Percentiles rank a stretch among this genome's conserved stretches.
phyloP scores from a whole-genome alignment of 2,113 vertebrate species.

The Lasiurus borealis region DNA sequence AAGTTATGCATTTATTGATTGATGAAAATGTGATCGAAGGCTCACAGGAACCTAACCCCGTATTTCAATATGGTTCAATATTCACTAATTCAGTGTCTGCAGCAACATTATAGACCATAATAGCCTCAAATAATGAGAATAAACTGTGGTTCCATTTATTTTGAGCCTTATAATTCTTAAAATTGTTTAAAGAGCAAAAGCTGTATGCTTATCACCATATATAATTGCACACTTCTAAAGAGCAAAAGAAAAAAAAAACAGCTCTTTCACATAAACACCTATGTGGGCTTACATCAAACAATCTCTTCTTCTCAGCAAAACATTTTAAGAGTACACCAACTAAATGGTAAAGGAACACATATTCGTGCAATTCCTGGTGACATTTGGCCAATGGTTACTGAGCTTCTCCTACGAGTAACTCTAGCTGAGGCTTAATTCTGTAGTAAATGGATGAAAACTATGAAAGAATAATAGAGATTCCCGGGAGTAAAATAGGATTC shows the following conservation, averaged over 20 bases:
- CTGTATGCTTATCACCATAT: slow-evolving; percentile 8
- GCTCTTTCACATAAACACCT: not conserved
- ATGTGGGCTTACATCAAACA: not conserved
- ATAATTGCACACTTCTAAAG: slow-evolving; percentile 42
- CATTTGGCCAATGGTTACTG: not conserved
- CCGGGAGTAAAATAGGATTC: not conserved
- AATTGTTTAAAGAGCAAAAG: slow-evolving; percentile 50
- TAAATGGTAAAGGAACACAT: not conserved
- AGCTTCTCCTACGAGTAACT: slow-evolving; percentile 10
- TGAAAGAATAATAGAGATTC: slow-evolving; percentile 27
- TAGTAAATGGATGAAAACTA: not conserved
- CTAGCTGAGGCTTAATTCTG: not conserved
- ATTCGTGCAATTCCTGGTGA: not conserved
- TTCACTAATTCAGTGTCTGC: not conserved
- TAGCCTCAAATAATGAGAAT: slow-evolving; percentile 10
- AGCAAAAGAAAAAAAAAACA: slow-evolving; percentile 30
- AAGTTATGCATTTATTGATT: not conserved
- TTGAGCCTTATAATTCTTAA: slow-evolving; percentile 9
- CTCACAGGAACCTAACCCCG: not conserved
- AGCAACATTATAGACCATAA: not conserved
- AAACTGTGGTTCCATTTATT: not conserved
- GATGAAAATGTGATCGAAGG: not conserved
- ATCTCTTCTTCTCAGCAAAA: slow-evolving; percentile 46
- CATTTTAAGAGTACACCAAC: slow-evolving; percentile 21
- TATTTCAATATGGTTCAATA: not conserved